Evolutionary conservation across 1,140 invertebrate genomes (phyloP), one percentile per base, ranked within the genome.

Genomic region (Goniozus legneri): DNA sequence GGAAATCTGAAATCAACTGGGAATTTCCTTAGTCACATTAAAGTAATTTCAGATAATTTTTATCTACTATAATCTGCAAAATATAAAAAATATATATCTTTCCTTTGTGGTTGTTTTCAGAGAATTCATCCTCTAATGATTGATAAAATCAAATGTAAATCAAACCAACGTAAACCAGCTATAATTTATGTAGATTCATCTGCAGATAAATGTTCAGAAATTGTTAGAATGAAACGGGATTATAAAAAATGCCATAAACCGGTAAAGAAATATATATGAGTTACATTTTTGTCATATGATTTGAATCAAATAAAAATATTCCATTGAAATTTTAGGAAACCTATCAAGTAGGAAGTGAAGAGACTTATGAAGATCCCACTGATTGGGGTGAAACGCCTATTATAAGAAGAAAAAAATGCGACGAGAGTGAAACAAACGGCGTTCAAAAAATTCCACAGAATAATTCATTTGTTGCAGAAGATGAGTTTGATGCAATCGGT

Each of bases 1-100:
- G 74, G 74, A 19, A 76, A 75, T 56, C 62, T 76, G 1, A 76
- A 75, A 38, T 75, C 74, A 0, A 76, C 73, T 10, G 74, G 74
- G 14, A 76, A 76, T 55, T 76, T 76, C 49, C 58, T 76, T 8
- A 75, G 73, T 57, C 74, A 76, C 44, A 68, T 76, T n/a, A 76
- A 75, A 60, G 74, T 76, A 57, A 44, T 34, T 51, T 40, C 30
- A 40, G 14, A 45, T 22, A 32, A n/a, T n/a, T n/a, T n/a, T n/a
- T 15, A 6, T 15, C 2, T 42, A 15, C 7, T 32, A 13, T 13
- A 24, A 10, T 46, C 14, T 38, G 8, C 10, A 18, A 40, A 12
- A 24, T 2, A 21, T 27, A 2, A 40, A 13, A 7, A 24, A 13
- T 42, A 13, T 19, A 30, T 45, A 19, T 32, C 18, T 20, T 35